These are phyloP conservation scores for Drosophila prolongata DNA, from an alignment of 2,888 invertebrate species.

Conservation along the genomic window DNA sequence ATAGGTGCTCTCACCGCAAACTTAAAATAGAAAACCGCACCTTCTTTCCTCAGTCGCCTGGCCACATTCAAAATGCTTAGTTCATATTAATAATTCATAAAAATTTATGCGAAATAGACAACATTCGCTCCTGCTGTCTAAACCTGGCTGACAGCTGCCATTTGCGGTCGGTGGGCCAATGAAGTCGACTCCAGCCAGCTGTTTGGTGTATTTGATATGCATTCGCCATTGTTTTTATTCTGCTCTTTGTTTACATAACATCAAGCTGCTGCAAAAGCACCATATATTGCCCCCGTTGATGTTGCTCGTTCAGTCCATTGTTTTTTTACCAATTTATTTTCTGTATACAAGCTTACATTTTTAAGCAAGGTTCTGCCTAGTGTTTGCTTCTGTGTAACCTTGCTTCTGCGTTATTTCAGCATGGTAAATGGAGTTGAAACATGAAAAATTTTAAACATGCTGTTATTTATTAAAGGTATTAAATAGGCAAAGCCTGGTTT, in stretches of 20 bases:
- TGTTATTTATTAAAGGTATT: not conserved
- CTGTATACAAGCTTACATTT: slow-evolving; percentile 22
- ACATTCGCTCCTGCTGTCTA: slow-evolving; percentile 48
- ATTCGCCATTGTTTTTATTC: slow-evolving; percentile 36
- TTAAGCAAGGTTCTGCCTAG: slow-evolving; percentile 7
- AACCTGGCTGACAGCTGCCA: slow-evolving; percentile 46
- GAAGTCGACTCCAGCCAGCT: slow-evolving; percentile 39
- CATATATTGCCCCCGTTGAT: slow-evolving; percentile 11
- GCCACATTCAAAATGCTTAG: slow-evolving; percentile 52
- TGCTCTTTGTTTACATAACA: slow-evolving; percentile 25
- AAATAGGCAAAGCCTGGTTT: not conserved
- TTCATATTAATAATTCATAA: slow-evolving; percentile 74
- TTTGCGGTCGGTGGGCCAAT: slow-evolving; percentile 15
- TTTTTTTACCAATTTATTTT: slow-evolving; percentile 21
- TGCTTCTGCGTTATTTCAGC: not conserved
- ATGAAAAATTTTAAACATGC: not conserved
- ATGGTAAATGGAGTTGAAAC: not conserved
- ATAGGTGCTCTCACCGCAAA: slow-evolving; percentile 31
- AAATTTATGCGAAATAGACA: slow-evolving; percentile 74
- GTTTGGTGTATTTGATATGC: slow-evolving; percentile 33
- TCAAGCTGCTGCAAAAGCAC: slow-evolving; percentile 28
- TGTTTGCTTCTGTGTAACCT: not conserved
- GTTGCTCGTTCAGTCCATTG: slow-evolving; percentile 13
- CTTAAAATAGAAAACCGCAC: slow-evolving; percentile 56
- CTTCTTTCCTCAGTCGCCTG: slow-evolving; percentile 3